These are phyloP conservation scores for Nesogale talazaci DNA, from an alignment of 2,113 vertebrate genomes.

Conservation along the genomic window DNA sequence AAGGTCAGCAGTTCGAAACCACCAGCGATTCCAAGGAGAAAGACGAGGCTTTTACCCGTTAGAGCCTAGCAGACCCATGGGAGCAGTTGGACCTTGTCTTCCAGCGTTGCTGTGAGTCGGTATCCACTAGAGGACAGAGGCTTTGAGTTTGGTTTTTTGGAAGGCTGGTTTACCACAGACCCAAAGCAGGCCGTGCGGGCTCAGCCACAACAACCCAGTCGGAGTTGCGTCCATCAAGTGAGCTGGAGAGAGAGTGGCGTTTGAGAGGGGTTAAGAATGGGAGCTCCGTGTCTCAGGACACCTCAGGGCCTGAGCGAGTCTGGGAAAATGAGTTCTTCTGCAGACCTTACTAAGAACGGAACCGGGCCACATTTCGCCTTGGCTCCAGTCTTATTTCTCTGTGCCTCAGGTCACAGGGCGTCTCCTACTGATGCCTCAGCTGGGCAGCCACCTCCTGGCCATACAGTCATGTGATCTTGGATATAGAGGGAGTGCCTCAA, in stretches of 20 bases:
- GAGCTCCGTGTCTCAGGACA: not conserved
- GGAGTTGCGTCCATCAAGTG: not conserved
- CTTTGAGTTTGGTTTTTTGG: no score
- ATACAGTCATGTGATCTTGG: constrained; percentile 73
- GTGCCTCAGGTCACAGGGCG: constrained; percentile 44
- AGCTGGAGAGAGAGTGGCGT: not conserved
- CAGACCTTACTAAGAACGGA: constrained; percentile 10
- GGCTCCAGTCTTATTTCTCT: constrained; percentile 22
- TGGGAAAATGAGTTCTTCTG: constrained; percentile 39
- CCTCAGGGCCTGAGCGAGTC: constrained; percentile 24
- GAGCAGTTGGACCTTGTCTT: no score
- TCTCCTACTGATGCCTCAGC: constrained; percentile 63
- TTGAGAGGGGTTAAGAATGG: not conserved
- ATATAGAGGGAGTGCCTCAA: constrained; percentile 60
- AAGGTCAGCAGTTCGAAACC: no score
- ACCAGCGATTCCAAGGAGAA: no score
- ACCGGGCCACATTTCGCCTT: constrained; percentile 56
- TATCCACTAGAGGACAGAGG: no score
- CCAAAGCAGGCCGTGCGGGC: not conserved
- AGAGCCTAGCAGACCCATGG: no score
- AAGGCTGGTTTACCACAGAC: not conserved
- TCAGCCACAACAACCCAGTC: not conserved
- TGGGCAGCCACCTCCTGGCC: constrained; percentile 67
- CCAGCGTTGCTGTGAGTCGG: no score
- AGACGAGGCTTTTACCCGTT: no score